Evolutionary conservation across 2,888 invertebrate species (phyloP).

Genomic region (Caenorhabditis japonica): DNA sequence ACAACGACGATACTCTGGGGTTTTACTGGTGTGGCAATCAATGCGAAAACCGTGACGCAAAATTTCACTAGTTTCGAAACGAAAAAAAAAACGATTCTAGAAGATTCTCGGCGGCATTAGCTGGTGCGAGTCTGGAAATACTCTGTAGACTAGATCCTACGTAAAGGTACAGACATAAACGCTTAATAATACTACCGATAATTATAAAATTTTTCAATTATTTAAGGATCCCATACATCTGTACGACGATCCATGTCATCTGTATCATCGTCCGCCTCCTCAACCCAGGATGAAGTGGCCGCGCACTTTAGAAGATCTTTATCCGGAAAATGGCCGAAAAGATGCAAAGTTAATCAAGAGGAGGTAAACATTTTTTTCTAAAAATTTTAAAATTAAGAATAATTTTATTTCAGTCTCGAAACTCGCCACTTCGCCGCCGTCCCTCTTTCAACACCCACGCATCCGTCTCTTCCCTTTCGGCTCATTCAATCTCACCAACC

Average conservation of each 20-base stretch:
- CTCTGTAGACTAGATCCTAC: too few relatives aligned
- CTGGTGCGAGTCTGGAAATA: too few relatives aligned
- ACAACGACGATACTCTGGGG: too few relatives aligned
- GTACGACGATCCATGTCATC: conserved; percentile 54
- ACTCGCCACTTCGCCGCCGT: conserved; percentile 58
- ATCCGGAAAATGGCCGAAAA: conserved; percentile 60
- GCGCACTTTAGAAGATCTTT: conserved; percentile 57
- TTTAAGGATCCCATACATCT: conserved; percentile 33
- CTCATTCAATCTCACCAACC: conserved; percentile 32
- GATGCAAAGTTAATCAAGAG: conserved; percentile 48
- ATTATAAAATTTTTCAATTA: too few relatives aligned
- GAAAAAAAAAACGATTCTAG: too few relatives aligned
- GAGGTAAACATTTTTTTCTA: too few relatives aligned
- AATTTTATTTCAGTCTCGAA: conserved; percentile 18
- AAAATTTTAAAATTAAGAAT: background rate
- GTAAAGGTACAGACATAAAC: too few relatives aligned
- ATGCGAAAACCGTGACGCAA: too few relatives aligned
- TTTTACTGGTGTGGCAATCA: too few relatives aligned
- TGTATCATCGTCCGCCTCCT: conserved; percentile 32
- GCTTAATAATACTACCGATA: too few relatives aligned
- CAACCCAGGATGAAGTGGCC: conserved; percentile 48
- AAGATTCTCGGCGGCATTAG: background rate
- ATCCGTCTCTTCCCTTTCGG: conserved; percentile 43
- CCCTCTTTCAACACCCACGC: conserved; percentile 59
- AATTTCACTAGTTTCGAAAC: too few relatives aligned